Base-by-base conservation (phyloP, 2,113 vertebrate genomes). In the Siphamia tubifer region DNA sequence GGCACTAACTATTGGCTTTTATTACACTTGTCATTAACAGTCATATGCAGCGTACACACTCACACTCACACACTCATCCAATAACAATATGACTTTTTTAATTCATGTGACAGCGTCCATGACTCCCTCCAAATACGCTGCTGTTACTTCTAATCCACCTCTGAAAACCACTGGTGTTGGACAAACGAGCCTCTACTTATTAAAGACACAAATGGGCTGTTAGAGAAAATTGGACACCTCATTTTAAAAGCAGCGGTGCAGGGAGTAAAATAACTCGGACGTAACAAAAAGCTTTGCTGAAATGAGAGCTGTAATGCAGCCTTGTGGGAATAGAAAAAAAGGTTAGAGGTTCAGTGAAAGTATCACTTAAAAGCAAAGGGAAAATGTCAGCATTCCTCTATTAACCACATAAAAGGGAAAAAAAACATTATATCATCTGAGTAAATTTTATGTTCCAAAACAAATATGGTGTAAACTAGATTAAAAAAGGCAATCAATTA, bases 141-240 rank as follows among this genome's bases (percentile, higher is more conserved):
- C 32, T 0, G 1, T 36, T 12, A n/a, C n/a, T n/a, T 38, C 16
- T 48, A 38, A 39, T 52, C 44, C 9, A 13, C 25, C 16, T 43
- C 40, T 67, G 23, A 74, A 69, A 57, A 36, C 39, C 43, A n/a
- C 42, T 45, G 54, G 31, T 47, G 51, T 15, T 57, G 39, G 34
- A 47, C 28, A 60, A 39, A 27, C 9, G 0, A 30, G 38, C 19
- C 17, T 42, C 21, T 42, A 34, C 43, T 42, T 52, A 36, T 51
- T 62, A 55, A 55, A 54, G 39, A 38, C 20, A 65, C 21, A 45
- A 66, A 58, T 60, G 28, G 44, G 30, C 64, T 43, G n/a, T 57
- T 58, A 38, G 6, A 60, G 27, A 15, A 57, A 36, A 73, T 53
- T 73, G 23, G 51, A 44, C 17, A 35, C 30, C 38, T 74, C 28